Conservation (phyloP, 2,888 invertebrate species). For the Sylvicola cinctus region DNA sequence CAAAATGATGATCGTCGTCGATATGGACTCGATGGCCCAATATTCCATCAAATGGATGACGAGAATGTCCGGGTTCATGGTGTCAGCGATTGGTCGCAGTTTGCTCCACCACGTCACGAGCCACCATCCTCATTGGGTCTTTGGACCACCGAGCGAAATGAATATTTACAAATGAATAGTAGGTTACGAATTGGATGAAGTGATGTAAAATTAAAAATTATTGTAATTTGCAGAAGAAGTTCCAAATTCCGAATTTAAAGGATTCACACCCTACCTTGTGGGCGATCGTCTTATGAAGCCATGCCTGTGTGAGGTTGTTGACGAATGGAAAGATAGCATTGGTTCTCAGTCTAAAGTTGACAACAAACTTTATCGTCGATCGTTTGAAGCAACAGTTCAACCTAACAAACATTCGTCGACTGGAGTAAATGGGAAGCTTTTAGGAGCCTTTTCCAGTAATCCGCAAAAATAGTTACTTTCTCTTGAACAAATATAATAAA, state of each 20-base stretch:
- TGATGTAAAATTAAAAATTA: no score
- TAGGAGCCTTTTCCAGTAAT: slow-evolving; percentile 11
- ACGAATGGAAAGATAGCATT: not conserved
- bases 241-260: not conserved
- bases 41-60: slow-evolving; percentile 13
- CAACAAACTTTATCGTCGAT: not conserved
- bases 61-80: slow-evolving; percentile 14
- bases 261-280: slow-evolving; percentile 2
- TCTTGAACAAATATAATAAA: no score
- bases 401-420: no score
- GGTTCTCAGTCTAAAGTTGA: slow-evolving; percentile 1
- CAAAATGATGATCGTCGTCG: slow-evolving; percentile 12
- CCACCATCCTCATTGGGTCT: slow-evolving; percentile 5
- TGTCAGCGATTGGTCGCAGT: slow-evolving; percentile 20
- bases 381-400: not conserved
- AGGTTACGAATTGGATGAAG: no score
- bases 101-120: slow-evolving; percentile 14
- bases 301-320: slow-evolving; percentile 15
- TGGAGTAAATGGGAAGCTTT: slow-evolving; percentile 18
- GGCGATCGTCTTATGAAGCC: slow-evolving; percentile 26
- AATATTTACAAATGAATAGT: no score
- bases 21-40: slow-evolving; percentile 15
- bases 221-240: not conserved
- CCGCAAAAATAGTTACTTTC: no score
- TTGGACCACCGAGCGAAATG: slow-evolving; percentile 20